phyloP scores from a whole-genome alignment of 1,140 invertebrate genomes.

The Drosophila mayri region DNA sequence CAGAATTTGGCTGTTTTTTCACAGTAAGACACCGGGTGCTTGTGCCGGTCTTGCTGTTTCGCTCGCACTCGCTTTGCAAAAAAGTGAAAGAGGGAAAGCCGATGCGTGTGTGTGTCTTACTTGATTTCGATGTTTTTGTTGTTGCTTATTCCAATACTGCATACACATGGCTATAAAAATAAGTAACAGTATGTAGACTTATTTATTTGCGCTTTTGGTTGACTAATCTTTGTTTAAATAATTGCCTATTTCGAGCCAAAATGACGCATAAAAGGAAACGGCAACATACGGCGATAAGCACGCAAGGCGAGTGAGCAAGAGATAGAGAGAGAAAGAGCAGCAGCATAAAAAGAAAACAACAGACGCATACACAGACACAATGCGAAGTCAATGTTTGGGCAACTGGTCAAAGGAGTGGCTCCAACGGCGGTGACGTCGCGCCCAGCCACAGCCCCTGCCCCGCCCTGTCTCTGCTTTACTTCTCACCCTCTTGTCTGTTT shows the following conservation, averaged over 20 bases:
- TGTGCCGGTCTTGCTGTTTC: constrained; percentile 15
- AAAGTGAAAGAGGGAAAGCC: constrained; percentile 32
- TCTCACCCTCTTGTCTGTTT: background rate
- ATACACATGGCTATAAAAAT: constrained; percentile 56
- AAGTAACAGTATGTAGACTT: constrained; percentile 53
- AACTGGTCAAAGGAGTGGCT: constrained; percentile 70
- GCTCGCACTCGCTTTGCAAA: constrained; percentile 17
- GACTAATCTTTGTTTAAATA: constrained; percentile 77
- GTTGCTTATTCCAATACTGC: constrained; percentile 39
- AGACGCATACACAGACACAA: constrained; percentile 25
- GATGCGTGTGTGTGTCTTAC: background rate
- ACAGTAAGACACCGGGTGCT: constrained; percentile 7
- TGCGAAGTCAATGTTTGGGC: constrained; percentile 44
- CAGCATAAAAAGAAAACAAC: constrained; percentile 67
- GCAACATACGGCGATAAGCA: constrained; percentile 43
- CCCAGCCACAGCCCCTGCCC: constrained; percentile 32
- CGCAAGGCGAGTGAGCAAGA: constrained; percentile 21
- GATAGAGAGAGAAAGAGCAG: constrained; percentile 14
- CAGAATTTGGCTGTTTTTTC: constrained; percentile 16
- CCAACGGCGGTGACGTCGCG: constrained; percentile 59
- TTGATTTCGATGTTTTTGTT: constrained; percentile 15
- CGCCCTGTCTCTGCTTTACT: constrained; percentile 5
- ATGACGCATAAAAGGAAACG: constrained; percentile 65
- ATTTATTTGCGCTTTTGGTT: constrained; percentile 63
- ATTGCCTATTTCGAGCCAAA: constrained; percentile 71